Base-by-base conservation (phyloP, 1,140 invertebrate genomes). In the Archivesica marissinica region DNA sequence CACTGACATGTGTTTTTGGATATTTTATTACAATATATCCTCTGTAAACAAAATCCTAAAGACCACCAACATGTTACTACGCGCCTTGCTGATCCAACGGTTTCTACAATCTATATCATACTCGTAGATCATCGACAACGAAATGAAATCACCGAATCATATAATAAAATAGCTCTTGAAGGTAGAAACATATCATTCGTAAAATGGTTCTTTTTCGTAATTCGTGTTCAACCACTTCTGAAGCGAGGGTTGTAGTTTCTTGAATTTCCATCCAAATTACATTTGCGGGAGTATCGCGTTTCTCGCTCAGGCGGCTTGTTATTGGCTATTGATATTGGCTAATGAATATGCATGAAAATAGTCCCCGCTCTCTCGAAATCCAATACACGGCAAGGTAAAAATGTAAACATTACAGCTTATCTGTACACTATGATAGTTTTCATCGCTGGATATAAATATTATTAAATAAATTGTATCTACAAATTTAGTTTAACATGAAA, bases 261-360 rank as follows among this genome's bases (percentile, higher is more conserved):
- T 54, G n/a, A n/a, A 33, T 76, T 56, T 56, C 33, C 25, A 59
- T 33, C 47, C 56, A 56, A 56, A 23, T 76, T 35, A 50, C 68
- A 50, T 47, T 47, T 30, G 23, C 50, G 23, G 28, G 41, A 30
- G 61, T 81, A 70, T 70, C 54, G 64, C 20, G 35, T 81, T 68
- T 70, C 59, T 2, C 44, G 44, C 72, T 47, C 2, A 11, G 56
- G 20, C 38, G 76, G n/a, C n/a, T 38, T 81, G 35, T 78, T 72
- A 88, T 88, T 88, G 87, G 87, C 33, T 78, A 56, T 70, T 59
- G 44, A 30, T 61, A 35, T 82, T 23, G 74, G 23, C 77, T 86
- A 41, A 88, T 88, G 82, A 88, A 88, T 88, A 88, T 88, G 66
- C 87, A 88, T 86, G 39, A 81, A 85, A 85, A 85, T 86, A 86